Conservation (phyloP, 2,888 invertebrate genomes). For the Sphinx pinastri region DNA sequence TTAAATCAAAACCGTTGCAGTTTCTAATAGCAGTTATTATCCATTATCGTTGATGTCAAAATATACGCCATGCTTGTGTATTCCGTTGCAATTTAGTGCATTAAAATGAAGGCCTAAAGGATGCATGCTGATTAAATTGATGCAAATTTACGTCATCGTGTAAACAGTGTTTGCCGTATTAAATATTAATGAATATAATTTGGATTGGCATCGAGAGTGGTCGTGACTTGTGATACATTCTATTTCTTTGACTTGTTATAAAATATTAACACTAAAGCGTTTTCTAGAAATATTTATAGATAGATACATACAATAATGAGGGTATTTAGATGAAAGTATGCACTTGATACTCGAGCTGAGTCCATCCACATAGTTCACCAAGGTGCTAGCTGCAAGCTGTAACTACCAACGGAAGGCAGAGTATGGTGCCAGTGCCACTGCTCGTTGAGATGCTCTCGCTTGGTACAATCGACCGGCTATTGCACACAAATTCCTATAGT, state of each 20-base stretch:
- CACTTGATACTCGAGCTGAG: no score
- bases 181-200: conserved; percentile 8
- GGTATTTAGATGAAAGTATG: no score
- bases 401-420: no score
- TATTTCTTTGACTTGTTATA: not conserved
- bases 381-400: no score
- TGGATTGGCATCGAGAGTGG: not conserved
- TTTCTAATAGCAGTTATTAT: not conserved
- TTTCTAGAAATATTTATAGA: not conserved
- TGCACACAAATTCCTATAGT: no score
- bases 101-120: not conserved
- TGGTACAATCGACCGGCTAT: no score
- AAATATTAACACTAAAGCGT: not conserved
- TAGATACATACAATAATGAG: no score
- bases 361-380: no score
- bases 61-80: not conserved
- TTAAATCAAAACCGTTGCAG: no score
- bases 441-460: no score
- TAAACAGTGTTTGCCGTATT: not conserved
- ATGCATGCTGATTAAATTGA: not conserved
- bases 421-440: no score
- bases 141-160: not conserved
- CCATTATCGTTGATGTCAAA: not conserved
- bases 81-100: not conserved
- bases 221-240: not conserved